Conservation (phyloP, 2,113 vertebrate species). For the Actenoides hombroni region DNA sequence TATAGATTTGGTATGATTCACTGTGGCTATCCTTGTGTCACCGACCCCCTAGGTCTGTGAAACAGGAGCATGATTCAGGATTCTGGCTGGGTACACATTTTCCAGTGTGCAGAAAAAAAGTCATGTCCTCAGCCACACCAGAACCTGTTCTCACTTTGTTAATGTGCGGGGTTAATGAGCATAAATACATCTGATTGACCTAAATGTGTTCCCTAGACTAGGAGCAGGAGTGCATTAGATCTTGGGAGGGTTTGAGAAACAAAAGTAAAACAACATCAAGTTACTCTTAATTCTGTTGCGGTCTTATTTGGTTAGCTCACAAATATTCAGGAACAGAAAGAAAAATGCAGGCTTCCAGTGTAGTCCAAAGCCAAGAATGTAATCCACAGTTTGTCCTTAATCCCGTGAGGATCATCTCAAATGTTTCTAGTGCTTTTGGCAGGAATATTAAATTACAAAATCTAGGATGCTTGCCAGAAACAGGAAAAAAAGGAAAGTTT, state of each 20-base stretch:
- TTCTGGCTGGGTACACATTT: not conserved
- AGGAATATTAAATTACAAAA: conserved; percentile 46
- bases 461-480: conserved; percentile 31
- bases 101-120: not conserved
- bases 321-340: not conserved
- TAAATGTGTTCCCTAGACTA: not conserved
- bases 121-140: not conserved
- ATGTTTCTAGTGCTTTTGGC: conserved; percentile 51
- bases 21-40: not conserved
- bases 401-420: conserved; percentile 33
- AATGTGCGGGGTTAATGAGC: not conserved
- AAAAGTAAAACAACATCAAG: not conserved
- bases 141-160: not conserved
- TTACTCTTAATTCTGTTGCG: not conserved
- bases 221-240: not conserved
- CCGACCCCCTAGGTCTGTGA: not conserved
- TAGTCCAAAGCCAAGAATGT: not conserved
- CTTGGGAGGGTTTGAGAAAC: not conserved
- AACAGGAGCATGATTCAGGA: not conserved
- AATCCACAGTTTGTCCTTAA: conserved; percentile 49
- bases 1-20: not conserved
- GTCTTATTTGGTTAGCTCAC: not conserved
- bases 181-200: not conserved
- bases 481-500: not conserved
- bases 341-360: conserved; percentile 1